These are phyloP conservation scores for Corythornis madagascariensis DNA, from an alignment of 2,113 vertebrate genomes.

Conservation along the genomic window DNA sequence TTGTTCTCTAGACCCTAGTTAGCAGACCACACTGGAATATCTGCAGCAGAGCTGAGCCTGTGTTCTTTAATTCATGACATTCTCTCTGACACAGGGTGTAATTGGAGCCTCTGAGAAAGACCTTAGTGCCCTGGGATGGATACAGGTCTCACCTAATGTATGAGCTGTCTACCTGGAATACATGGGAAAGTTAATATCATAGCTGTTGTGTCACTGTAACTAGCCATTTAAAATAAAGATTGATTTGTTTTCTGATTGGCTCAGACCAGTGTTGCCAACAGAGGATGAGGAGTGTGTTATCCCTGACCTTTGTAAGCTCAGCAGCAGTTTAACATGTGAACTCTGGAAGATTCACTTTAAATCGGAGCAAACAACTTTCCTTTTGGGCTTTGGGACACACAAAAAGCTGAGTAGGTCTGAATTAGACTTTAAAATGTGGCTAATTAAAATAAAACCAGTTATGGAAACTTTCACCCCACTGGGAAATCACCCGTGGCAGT, in stretches of 20 bases:
- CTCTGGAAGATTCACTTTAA: constrained; percentile 18
- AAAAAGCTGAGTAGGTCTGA: constrained; percentile 32
- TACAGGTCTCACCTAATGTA: not conserved
- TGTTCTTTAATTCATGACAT: not conserved
- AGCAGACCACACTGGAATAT: not conserved
- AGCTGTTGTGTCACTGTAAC: not conserved
- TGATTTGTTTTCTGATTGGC: not conserved
- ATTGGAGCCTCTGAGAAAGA: not conserved
- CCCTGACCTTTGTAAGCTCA: constrained; percentile 32
- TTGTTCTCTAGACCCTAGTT: too few species aligned
- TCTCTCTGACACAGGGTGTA: not conserved
- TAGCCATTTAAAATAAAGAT: not conserved
- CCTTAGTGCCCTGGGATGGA: not conserved
- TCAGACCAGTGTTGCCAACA: not conserved
- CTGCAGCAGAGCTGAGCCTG: not conserved
- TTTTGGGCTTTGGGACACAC: not conserved
- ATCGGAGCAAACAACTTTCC: not conserved
- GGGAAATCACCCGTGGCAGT: constrained; percentile 2
- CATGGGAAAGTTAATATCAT: not conserved
- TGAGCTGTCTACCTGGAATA: not conserved
- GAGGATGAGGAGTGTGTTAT: not conserved
- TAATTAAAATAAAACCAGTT: constrained; percentile 25
- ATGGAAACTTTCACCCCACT: not conserved
- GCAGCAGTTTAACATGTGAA: constrained; percentile 22
- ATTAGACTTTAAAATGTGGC: constrained; percentile 20